These are phyloP conservation scores for Cordilura impudica DNA, from an alignment of 2,888 invertebrate genomes.

Conservation along the genomic window DNA sequence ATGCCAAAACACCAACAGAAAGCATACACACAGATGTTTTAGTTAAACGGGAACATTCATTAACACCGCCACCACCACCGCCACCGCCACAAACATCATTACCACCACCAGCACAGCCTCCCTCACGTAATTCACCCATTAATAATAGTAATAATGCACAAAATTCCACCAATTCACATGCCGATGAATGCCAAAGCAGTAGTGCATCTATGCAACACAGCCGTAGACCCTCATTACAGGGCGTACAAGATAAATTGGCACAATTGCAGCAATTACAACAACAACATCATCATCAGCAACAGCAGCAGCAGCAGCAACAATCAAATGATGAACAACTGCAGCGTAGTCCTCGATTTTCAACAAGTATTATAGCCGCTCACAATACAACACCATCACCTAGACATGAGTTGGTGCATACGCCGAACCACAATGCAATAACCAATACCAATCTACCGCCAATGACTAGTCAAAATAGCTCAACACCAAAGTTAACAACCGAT, in stretches of 20 bases:
- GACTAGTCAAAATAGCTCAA: constrained; percentile 61
- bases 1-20: constrained; percentile 77
- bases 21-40: constrained; percentile 71
- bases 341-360: constrained; percentile 67
- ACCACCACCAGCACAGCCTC: constrained; percentile 39
- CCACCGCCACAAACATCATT: constrained; percentile 14
- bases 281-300: constrained; percentile 71
- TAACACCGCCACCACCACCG: constrained; percentile 72
- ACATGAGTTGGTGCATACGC: constrained; percentile 53
- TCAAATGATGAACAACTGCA: constrained; percentile 66
- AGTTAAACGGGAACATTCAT: constrained; percentile 75
- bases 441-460: constrained; percentile 38
- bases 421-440: constrained; percentile 42
- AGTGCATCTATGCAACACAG: constrained; percentile 55
- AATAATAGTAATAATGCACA: constrained; percentile 35
- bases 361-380: constrained; percentile 72
- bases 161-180: constrained; percentile 32
- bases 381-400: constrained; percentile 64
- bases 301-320: constrained; percentile 65
- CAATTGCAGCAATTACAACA: constrained; percentile 67
- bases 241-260: constrained; percentile 74
- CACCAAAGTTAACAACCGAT: constrained; percentile 65
- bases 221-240: constrained; percentile 72
- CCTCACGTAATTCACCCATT: constrained; percentile 47
- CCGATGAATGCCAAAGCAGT: constrained; percentile 46